phyloP scores from a whole-genome alignment of 2,888 invertebrate genomes.

The Mesopsocus fuscifrons region DNA sequence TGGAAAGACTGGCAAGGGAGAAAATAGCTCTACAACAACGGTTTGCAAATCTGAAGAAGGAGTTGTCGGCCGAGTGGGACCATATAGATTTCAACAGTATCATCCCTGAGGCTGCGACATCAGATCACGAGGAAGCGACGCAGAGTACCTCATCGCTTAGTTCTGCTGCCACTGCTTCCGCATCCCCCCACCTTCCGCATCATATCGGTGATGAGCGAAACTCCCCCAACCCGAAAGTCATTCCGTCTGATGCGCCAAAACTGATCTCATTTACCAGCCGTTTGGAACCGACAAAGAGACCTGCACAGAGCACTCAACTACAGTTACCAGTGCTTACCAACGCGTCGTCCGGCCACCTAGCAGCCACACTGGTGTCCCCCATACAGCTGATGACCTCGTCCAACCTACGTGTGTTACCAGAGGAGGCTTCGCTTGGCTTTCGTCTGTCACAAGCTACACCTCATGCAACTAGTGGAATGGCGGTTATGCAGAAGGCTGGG shows the following conservation, averaged over 20 bases:
- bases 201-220: slow-evolving; percentile 12
- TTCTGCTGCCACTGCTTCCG: slow-evolving; percentile 16
- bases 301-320: no score
- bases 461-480: neutral
- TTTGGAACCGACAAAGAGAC: no score
- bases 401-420: slow-evolving; percentile 25
- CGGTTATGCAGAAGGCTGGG: no score
- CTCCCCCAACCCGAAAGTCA: neutral
- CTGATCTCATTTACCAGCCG: no score
- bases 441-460: neutral
- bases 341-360: neutral
- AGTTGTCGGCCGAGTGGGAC: slow-evolving; percentile 46
- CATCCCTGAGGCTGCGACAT: slow-evolving; percentile 23
- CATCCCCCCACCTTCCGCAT: neutral
- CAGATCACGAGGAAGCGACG: neutral
- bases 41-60: slow-evolving; percentile 57
- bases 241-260: no score
- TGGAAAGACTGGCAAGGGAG: slow-evolving; percentile 66
- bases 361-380: slow-evolving; percentile 26
- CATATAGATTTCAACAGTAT: slow-evolving; percentile 33
- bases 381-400: slow-evolving; percentile 27
- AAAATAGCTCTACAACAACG: slow-evolving; percentile 72
- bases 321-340: no score
- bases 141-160: slow-evolving; percentile 18
- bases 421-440: slow-evolving; percentile 20